Evolutionary conservation across 1,140 invertebrate species (phyloP), one percentile per base, ranked within the genome.

Genomic region (Drosophila kurseongensis): DNA sequence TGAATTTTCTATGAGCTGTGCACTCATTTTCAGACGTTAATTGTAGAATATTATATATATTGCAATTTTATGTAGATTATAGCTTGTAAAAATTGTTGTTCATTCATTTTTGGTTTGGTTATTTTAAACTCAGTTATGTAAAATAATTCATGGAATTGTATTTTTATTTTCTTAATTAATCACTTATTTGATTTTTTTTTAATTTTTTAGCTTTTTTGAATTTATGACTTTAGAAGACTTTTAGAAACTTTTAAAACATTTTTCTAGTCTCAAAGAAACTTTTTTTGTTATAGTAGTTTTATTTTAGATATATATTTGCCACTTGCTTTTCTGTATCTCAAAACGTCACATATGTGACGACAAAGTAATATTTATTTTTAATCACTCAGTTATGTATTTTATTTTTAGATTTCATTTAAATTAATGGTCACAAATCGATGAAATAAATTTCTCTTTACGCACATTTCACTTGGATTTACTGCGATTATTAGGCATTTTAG

Each of bases 391-490:
- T 40, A 23, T 44, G 12, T 52, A 32, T 42, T 62, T 74, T 79
- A 79, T 79, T 79, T 68, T 60, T 59, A 67, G 63, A 38, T 40
- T 63, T 62, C 56, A 8, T 41, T 52, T 27, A 55, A 27, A 80
- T 79, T 76, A 63, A 75, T 58, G 47, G n/a, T 32, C 62, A 50
- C 13, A 62, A 27, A 52, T 61, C 60, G 36, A 44, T 59, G 57
- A 42, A 75, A 71, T 65, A 54, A 75, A 52, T 32, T 62, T 52
- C 54, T 18, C 9, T 51, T 80, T 51, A 84, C 80, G 72, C 76
- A 84, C 80, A 76, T 76, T 57, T 75, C 77, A 84, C 54, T 63
- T 36, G 48, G 59, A 45, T 75, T 65, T 73, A 36, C 14, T 62
- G 29, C 50, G 56, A 58, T 41, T 32, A 42, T 41, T 51, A 40